Evolutionary conservation across 2,888 invertebrate species (phyloP).

Genomic region (Pristionchus mayeri): DNA sequence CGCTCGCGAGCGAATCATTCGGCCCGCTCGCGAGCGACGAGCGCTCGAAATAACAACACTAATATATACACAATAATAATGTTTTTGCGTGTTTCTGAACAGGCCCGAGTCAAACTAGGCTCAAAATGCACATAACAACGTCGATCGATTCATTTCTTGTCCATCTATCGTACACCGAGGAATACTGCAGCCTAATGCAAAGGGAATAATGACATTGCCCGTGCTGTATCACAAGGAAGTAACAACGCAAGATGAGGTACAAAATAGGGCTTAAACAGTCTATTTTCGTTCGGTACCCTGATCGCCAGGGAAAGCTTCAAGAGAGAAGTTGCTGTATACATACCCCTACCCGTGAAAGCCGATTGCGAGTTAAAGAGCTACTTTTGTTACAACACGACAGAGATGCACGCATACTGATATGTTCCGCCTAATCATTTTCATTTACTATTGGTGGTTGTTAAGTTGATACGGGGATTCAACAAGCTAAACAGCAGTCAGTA

Average conservation of each 20-base stretch:
- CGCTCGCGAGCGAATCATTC: no score
- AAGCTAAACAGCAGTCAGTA: neutral
- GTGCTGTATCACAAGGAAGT: conserved; percentile 15
- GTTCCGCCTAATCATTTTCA: conserved; percentile 3
- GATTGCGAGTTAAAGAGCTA: conserved; percentile 4
- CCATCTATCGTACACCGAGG: conserved; percentile 2
- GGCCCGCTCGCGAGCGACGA: no score
- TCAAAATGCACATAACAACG: conserved; percentile 29
- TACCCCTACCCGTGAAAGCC: conserved; percentile 22
- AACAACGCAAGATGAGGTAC: conserved; percentile 19
- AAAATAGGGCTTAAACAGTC: neutral
- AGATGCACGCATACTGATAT: conserved; percentile 5
- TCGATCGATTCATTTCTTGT: neutral
- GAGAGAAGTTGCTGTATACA: conserved; percentile 18
- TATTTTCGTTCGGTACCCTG: neutral
- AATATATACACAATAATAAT: conserved; percentile 38
- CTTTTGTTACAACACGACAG: neutral
- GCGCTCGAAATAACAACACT: no score
- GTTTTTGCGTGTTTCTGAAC: conserved; percentile 13
- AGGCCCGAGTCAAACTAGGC: conserved; percentile 25
- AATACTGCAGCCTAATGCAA: conserved; percentile 14
- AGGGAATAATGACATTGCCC: conserved; percentile 5
- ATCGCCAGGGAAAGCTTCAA: conserved; percentile 17
- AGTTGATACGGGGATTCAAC: neutral
- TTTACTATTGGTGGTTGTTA: neutral